Base-by-base conservation (phyloP, 2,797 vertebrate species). In the Agapornis canus region DNA sequence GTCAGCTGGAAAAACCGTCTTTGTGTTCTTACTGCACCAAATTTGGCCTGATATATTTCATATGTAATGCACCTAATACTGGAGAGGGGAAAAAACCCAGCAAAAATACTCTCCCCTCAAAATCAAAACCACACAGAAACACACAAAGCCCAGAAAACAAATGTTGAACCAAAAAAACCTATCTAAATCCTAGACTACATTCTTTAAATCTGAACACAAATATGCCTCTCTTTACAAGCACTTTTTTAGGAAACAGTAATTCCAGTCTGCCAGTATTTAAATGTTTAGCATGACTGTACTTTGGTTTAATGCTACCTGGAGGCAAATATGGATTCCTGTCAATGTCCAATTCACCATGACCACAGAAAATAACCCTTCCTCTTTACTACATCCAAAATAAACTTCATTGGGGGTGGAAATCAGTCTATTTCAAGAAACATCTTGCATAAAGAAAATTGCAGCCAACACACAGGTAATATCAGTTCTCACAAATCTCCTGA, bases 271-370 rank as follows among this genome's bases (percentile, higher is more conserved):
- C 77, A 88, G 56, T 45, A 66, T 75, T 73, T 76, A 89, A 87
- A 75, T 31, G 17, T 32, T 92, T 85, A 83, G 59, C 37, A 63
- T 51, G 59, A 83, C 54, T 54, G 32, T 76, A 51, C 43, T 92
- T 70, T 20, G 10, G 21, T 76, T 89, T 90, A 93, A 89, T 65
- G 40, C 79, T 93, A 91, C 89, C 91, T 96, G 70, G 43, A 93
- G 89, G 69, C 79, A 93, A 87, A 90, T 80, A 94, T 25, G 63
- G 61, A 93, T 82, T 81, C n/a, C 52, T 71, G 39, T 85, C 82
- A 91, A 79, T 90, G 82, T 84, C 63, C 59, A 91, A 43, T 70
- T 88, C 70, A 51, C 69, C 32, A 7, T 3, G 4, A 72, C 76
- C 56, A 72, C 22, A 92, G 70, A 88, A 88, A 81, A 90, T 66